A percentile compares a stretch with the other conserved stretches of the same genome.
phyloP scores from a whole-genome alignment of 2,888 invertebrate species.

The Drosophila putrida region DNA sequence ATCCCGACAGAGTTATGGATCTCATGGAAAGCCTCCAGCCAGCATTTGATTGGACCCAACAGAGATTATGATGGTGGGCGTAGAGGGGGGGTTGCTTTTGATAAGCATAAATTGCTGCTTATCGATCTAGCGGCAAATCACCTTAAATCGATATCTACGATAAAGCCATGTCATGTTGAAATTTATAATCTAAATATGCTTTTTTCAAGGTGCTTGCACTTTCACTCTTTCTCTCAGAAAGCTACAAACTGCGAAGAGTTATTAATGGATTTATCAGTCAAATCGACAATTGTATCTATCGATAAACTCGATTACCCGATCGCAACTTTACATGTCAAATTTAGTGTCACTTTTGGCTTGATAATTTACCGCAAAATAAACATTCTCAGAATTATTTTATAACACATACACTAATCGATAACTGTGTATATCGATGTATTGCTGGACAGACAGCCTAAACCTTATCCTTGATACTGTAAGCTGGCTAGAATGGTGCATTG shows the following conservation, averaged over 20 bases:
- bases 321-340: no score
- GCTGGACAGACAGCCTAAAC: not conserved
- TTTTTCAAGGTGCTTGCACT: conserved; percentile 22
- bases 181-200: conserved; percentile 18
- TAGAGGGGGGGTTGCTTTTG: conserved; percentile 19
- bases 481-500: conserved; percentile 43
- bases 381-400: no score
- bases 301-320: not conserved
- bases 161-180: conserved; percentile 30
- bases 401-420: no score
- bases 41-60: conserved; percentile 42
- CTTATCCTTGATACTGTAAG: conserved; percentile 46
- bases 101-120: conserved; percentile 72
- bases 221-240: conserved; percentile 36
- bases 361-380: no score
- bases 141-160: conserved; percentile 36
- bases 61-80: conserved; percentile 57
- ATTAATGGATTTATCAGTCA: not conserved
- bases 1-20: conserved; percentile 33
- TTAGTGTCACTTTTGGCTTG: no score
- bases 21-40: conserved; percentile 40
- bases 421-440: no score
- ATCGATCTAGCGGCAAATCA: conserved; percentile 51
- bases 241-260: conserved; percentile 1
- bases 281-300: not conserved